phyloP scores from a whole-genome alignment of 2,888 invertebrate genomes.

The Lasioglossum figueresi region DNA sequence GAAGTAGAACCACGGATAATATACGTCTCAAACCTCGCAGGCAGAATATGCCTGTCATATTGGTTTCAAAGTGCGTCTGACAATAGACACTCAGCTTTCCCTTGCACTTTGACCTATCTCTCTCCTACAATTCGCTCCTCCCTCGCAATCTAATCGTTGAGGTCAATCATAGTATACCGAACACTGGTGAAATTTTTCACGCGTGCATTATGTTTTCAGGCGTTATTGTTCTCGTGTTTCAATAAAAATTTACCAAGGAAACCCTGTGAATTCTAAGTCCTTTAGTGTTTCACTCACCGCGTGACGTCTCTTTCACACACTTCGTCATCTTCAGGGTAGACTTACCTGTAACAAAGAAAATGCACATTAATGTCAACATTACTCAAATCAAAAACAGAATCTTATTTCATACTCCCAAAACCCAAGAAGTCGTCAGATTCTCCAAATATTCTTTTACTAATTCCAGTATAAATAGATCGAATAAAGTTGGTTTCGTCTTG shows the following conservation, averaged over 20 bases:
- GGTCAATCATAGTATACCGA: constrained; percentile 16
- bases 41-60: constrained; percentile 6
- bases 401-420: background rate
- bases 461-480: background rate
- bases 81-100: constrained; percentile 19
- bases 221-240: constrained; percentile 6
- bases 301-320: background rate
- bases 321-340: background rate
- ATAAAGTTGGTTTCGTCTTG: background rate
- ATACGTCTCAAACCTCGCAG: background rate
- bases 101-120: constrained; percentile 13
- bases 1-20: background rate
- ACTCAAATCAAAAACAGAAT: background rate
- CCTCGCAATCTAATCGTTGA: constrained; percentile 20
- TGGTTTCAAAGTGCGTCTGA: constrained; percentile 24
- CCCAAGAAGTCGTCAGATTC: background rate
- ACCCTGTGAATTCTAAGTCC: background rate
- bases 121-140: constrained; percentile 13
- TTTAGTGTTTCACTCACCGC: constrained; percentile 33
- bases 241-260: background rate
- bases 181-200: background rate
- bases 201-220: constrained; percentile 1
- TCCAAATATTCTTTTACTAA: background rate
- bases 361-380: background rate
- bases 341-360: constrained; percentile 55